Base-by-base conservation (phyloP, 2,113 vertebrate genomes). In the Chloropsis cyanopogon region DNA sequence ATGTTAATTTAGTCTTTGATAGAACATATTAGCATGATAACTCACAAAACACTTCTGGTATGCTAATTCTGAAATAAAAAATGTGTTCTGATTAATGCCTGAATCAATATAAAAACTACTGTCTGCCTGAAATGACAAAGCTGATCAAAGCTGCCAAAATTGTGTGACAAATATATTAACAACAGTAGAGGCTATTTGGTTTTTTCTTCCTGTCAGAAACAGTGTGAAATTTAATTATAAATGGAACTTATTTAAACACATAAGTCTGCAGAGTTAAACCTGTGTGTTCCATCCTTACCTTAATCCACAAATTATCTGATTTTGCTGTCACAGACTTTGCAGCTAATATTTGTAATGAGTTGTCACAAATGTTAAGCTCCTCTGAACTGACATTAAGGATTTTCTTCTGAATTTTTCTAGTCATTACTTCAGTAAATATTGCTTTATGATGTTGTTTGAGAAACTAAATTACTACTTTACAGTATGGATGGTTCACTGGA, bases 1-100 rank as follows among this genome's bases (percentile, higher is more conserved):
- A 97, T 97, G 91, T 96, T 98, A 97, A 97, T 97, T 97, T 96
- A 94, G 78, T 94, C 92, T 97, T 97, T 97, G 94, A 96, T 97
- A 96, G 86, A 86, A 83, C 41, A 79, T 97, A 97, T 96, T 97
- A 97, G 86, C 95, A 96, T 97, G 96, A 89, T 95, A 97, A 95
- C 90, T 93, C 80, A 92, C 64, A 97, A 91, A 96, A 95, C 44
- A 89, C 65, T 97, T 96, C 97, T 88, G 69, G 57, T 95, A 92
- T 96, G 90, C 78, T 96, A 97, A 96, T 97, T 96, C 50, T 88
- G 66, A 97, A 97, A 93, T 85, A 93, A 96, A 95, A 97, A 91
- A 93, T 78, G 5, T 61, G 26, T 57, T 90, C 82, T 95, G 86
- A 97, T 96, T 97, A 97, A 94, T 95, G 72, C 69, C 52, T 57